Evolutionary conservation across 1,140 invertebrate genomes (phyloP).

Genomic region (Zeugodacus cucurbitae): DNA sequence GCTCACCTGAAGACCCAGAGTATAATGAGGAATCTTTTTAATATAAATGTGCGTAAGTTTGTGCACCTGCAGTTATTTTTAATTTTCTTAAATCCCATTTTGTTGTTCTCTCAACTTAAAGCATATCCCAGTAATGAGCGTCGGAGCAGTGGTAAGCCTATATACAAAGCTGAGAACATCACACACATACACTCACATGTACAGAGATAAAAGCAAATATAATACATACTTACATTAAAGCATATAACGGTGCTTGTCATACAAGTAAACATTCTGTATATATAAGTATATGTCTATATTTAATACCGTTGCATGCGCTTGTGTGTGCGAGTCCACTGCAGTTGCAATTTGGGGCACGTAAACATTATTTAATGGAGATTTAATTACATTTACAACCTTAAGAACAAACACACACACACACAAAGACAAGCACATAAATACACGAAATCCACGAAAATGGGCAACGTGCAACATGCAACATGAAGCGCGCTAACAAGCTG

Average conservation of each 20-base stretch:
- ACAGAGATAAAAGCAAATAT: neutral
- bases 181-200: neutral
- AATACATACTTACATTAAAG: neutral
- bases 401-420: neutral
- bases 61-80: neutral
- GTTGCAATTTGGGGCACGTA: constrained; percentile 3
- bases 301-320: neutral
- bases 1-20: too few species aligned
- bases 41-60: neutral
- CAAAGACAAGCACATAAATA: neutral
- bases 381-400: constrained; percentile 32
- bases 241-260: neutral
- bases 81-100: neutral
- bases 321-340: neutral
- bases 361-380: constrained; percentile 34
- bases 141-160: neutral
- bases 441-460: neutral
- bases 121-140: neutral
- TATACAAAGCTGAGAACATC: neutral
- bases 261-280: too few species aligned
- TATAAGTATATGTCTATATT: neutral
- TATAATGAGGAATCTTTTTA: too few species aligned
- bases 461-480: constrained; percentile 1
- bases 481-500: neutral
- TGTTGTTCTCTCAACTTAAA: neutral